Percentiles rank a stretch among this genome's conserved stretches.
These are phyloP conservation scores for Rattus norvegicus DNA, from an alignment of 2,113 vertebrate species.

Conservation along the genomic window GRCr8 NC_086028.1:45966001-45966500, in stretches of 20 bases:
- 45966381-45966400: too few species aligned
- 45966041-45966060: not conserved
- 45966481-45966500: not conserved
- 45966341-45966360: not conserved
- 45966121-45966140: not conserved
- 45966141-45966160: not conserved
- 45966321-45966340: not conserved
- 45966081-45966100: not conserved
- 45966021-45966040: not conserved
- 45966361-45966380: not conserved
- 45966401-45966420: not conserved
- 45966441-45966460: not conserved
- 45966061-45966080: not conserved
- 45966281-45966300: not conserved
- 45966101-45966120: not conserved
- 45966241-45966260: not conserved
- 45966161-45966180: not conserved
- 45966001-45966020: accelerated
- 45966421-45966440: not conserved
- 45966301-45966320: not conserved
- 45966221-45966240: not conserved
- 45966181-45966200: not conserved
- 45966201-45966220: not conserved
- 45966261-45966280: not conserved
- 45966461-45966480: not conserved